Conservation (phyloP, 2,797 vertebrate species). For the Parotocinclus haroldoi region DNA sequence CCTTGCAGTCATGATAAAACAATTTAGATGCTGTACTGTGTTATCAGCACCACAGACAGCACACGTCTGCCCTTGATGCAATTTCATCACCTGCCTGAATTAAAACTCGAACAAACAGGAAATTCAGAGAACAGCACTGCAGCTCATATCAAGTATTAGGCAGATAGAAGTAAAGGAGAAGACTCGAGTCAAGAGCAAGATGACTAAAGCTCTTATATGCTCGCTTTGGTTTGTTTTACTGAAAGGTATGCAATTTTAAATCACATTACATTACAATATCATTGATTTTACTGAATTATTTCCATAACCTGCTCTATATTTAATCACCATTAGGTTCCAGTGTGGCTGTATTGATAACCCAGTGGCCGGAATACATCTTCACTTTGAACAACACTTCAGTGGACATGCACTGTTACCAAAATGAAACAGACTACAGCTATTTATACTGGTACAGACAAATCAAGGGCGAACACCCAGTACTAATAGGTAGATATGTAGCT, state of each 20-base stretch:
- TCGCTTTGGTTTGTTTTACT: conserved; percentile 3
- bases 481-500: conserved; percentile 27
- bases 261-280: too few relatives aligned
- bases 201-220: conserved; percentile 7
- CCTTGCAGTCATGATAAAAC: conserved; percentile 34
- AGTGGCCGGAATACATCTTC: conserved; percentile 41
- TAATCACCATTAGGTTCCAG: conserved; percentile 24
- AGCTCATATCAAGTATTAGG: not conserved
- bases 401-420: conserved; percentile 51
- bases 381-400: conserved; percentile 1
- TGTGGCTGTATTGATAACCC: conserved; percentile 41
- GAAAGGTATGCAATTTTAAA: conserved; percentile 10
- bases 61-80: conserved; percentile 40
- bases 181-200: conserved; percentile 3
- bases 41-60: too few relatives aligned
- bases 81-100: conserved; percentile 15
- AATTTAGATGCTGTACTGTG: too few relatives aligned
- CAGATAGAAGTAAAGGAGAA: too few relatives aligned
- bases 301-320: too few relatives aligned
- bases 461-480: conserved; percentile 28
- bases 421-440: conserved; percentile 45
- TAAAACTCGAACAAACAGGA: conserved; percentile 34
- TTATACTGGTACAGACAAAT: conserved; percentile 50
- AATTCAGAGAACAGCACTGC: not conserved
- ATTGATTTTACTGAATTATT: too few relatives aligned